phyloP scores from a whole-genome alignment of 2,113 vertebrate species.

The Prionailurus viverrinus region DNA sequence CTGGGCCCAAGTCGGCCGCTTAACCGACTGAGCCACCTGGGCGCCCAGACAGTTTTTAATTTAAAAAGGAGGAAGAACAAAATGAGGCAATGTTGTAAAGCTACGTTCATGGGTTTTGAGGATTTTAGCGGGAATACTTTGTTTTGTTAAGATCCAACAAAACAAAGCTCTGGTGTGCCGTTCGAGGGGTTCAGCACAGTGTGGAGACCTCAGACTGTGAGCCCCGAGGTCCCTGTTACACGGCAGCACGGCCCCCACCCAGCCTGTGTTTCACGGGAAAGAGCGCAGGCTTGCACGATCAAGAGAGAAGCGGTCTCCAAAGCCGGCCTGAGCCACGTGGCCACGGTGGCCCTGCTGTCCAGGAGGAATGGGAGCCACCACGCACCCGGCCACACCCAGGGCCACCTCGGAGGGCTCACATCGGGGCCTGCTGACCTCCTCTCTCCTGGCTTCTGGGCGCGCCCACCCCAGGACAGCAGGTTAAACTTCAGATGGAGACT shows the following conservation, averaged over 20 bases:
- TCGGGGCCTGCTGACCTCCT: neutral
- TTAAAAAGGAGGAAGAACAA: neutral
- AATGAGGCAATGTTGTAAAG: neutral
- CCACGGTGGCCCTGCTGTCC: neutral
- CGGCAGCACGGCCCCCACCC: neutral
- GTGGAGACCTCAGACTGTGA: too few relatives aligned
- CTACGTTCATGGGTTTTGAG: neutral
- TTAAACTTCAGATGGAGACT: neutral
- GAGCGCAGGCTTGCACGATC: neutral
- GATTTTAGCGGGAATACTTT: neutral
- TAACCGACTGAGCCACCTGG: too few relatives aligned
- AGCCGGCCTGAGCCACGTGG: neutral
- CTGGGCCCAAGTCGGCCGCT: too few relatives aligned
- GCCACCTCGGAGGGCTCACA: neutral
- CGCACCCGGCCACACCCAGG: too few relatives aligned
- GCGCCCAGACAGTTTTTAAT: neutral
- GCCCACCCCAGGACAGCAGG: neutral
- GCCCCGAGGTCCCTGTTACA: neutral
- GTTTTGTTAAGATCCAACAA: neutral
- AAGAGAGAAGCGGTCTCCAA: neutral
- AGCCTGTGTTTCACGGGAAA: neutral
- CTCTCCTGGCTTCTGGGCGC: neutral
- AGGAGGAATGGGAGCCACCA: neutral
- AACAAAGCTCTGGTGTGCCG: neutral
- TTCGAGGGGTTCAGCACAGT: neutral